These are phyloP conservation scores for Timandra comae DNA, from an alignment of 2,888 invertebrate species.

Conservation along the genomic window DNA sequence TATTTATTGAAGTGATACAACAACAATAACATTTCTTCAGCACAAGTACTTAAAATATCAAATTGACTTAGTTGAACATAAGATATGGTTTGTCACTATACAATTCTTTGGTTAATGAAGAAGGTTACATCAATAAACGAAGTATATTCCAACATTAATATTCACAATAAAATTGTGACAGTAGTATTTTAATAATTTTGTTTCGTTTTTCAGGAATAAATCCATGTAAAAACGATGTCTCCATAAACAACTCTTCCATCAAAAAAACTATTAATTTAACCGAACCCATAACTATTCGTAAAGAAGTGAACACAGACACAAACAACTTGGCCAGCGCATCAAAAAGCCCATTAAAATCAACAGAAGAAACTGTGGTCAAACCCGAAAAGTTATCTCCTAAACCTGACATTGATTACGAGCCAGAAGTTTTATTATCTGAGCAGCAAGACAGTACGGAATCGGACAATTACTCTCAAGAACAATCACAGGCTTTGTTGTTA, in stretches of 20 bases:
- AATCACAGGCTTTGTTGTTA: conserved; percentile 56
- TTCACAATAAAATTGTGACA: no score
- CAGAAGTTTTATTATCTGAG: conserved; percentile 66
- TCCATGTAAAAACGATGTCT: conserved; percentile 60
- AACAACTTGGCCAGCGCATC: conserved; percentile 38
- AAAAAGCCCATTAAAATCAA: conserved; percentile 54
- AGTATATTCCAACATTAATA: no score
- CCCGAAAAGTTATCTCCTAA: conserved; percentile 66
- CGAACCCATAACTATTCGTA: conserved; percentile 34
- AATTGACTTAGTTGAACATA: no score
- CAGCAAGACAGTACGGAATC: conserved; percentile 59
- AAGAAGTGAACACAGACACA: conserved; percentile 49
- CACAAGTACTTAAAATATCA: no score
- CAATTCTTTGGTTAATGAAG: no score
- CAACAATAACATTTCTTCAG: no score
- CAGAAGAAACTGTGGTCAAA: conserved; percentile 56
- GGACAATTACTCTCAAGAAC: conserved; percentile 54
- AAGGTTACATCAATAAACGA: no score
- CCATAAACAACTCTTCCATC: conserved; percentile 42
- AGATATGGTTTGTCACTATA: no score
- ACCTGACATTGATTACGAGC: conserved; percentile 66
- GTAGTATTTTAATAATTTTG: no score
- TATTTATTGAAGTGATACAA: no score
- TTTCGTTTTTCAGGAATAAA: conserved; percentile 66
- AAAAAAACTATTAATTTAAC: conserved; percentile 42